A percentile compares a stretch with the other conserved stretches of the same genome.
Conservation (phyloP, 2,888 invertebrate species). For the Lasiommata megera region DNA sequence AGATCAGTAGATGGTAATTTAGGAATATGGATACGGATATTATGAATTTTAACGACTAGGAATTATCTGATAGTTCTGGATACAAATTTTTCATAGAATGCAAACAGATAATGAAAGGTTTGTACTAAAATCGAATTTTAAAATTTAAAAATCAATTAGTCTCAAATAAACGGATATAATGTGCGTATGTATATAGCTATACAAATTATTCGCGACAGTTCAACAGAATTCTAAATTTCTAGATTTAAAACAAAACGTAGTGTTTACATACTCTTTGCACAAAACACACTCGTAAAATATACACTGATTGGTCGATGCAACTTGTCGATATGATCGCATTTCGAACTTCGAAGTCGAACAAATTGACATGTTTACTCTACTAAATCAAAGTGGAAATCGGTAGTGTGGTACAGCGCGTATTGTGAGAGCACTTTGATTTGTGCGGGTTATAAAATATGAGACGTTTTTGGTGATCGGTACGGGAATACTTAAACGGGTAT, state of each 20-base stretch:
- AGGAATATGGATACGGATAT: no score
- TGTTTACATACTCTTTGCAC: constrained; percentile 54
- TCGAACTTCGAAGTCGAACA: constrained; percentile 38
- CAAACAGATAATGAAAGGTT: no score
- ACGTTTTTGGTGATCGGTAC: constrained; percentile 43
- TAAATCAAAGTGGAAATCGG: constrained; percentile 49
- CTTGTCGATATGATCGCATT: constrained; percentile 37
- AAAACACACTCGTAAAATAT: constrained; percentile 42
- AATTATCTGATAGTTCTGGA: no score
- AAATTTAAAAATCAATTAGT: no score
- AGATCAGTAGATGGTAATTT: no score
- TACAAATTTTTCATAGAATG: no score
- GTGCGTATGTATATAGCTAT: no score
- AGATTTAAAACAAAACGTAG: constrained; percentile 66
- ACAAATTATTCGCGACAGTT: no score
- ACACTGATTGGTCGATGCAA: constrained; percentile 48
- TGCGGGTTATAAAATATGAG: constrained; percentile 40
- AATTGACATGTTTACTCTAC: constrained; percentile 59
- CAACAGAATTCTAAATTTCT: constrained; percentile 34
- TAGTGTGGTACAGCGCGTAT: constrained; percentile 38
- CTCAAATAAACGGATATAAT: no score
- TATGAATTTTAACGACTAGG: no score
- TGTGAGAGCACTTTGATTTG: constrained; percentile 36
- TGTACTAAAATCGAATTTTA: no score
- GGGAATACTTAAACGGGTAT: not conserved